A percentile compares a stretch with the other conserved stretches of the same genome.
Evolutionary conservation across 2,888 invertebrate species (phyloP).

Genomic region (Stenolophus ochropezus): DNA sequence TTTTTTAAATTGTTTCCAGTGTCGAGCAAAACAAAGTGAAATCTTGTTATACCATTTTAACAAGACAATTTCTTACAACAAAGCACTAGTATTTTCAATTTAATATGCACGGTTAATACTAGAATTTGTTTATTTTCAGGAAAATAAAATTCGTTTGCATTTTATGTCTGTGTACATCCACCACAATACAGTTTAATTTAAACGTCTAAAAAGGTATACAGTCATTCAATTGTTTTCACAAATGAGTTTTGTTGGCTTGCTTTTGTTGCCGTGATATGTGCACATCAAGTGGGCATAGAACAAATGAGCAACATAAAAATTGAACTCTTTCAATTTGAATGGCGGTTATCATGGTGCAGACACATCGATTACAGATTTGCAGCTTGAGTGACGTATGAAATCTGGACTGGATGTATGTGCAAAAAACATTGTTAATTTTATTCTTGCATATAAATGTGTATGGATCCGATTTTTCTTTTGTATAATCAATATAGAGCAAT

Average conservation of each 20-base stretch:
- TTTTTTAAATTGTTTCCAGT: no score
- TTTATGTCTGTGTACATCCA: background rate
- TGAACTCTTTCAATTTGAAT: constrained; percentile 27
- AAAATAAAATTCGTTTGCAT: background rate
- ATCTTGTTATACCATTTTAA: no score
- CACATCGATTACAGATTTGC: constrained; percentile 13
- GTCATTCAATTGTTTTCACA: constrained; percentile 24
- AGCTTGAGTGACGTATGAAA: background rate
- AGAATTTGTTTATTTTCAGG: background rate
- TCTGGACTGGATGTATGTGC: background rate
- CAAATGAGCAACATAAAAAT: constrained; percentile 25
- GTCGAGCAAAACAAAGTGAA: no score
- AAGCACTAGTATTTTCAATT: no score
- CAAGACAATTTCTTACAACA: no score
- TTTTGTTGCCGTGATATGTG: constrained; percentile 13
- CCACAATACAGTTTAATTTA: constrained; percentile 12
- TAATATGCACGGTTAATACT: background rate
- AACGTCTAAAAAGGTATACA: background rate
- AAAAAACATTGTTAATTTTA: constrained; percentile 4
- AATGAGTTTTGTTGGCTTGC: background rate
- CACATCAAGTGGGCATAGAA: background rate
- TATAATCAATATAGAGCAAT: no score
- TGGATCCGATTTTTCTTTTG: no score
- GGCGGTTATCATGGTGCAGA: background rate
- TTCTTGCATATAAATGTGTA: no score